Evolutionary conservation across 2,113 vertebrate genomes (phyloP), one percentile per base, ranked within the genome.

Genomic region (Irena cyanogastra): DNA sequence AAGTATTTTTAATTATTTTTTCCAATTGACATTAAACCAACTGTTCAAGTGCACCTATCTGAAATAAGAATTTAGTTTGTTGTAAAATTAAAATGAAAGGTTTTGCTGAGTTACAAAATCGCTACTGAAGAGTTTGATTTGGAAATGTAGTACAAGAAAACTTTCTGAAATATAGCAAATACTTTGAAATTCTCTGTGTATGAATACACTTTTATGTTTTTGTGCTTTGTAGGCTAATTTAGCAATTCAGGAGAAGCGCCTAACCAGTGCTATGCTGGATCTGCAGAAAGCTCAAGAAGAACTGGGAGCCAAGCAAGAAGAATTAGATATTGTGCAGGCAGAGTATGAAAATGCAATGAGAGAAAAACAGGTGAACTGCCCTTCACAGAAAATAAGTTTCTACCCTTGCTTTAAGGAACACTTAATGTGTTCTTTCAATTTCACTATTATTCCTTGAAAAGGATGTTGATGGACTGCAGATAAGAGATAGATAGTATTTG

Each of bases 201-300:
- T 33, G 4, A 63, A 30, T 27, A 30, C 4, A 42, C 9, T 30
- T 72, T 16, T 31, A 11, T 85, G 21, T 84, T 65, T 95, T 24
- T 94, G 18, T 94, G 10, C 42, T 60, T 41, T 33, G 4, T 83
- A 99, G 99, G 98, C 98, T 89, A 98, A 99, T 97, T 95, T 99
- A 92, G 98, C 97, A 81, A 97, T 99, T 50, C 98, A 99, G 94
- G 98, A 99, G 97, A 98, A 97, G 89, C 98, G 98, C 16, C 91
- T 99, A 21, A 26, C 78, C 23, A 92, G 97, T 22, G 98, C 99
- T 88, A 98, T 98, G 97, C 89, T 96, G 52, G 98, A 99, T 93
- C 97, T 99, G 74, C 97, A 98, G 94, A 98, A 97, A 91, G 98
- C 99, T 72, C 98, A 99, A 84, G 98, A 98, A 3, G 98, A 99